These are phyloP conservation scores for Nothocercus julius DNA, from an alignment of 2,113 vertebrate genomes.

Conservation along the genomic window DNA sequence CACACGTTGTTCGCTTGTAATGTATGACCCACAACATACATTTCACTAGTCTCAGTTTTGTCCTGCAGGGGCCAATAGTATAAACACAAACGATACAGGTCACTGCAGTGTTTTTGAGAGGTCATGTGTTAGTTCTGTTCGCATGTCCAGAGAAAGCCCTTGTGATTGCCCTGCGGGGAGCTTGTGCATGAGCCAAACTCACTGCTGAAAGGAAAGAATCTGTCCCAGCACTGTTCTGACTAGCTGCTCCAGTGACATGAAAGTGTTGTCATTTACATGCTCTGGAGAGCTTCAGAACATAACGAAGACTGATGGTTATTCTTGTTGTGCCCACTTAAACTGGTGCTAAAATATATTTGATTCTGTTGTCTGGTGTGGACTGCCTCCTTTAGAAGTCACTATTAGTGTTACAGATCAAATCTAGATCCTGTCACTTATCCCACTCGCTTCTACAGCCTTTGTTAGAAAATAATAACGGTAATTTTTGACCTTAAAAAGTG, in stretches of 20 bases:
- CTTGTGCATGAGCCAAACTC: neutral
- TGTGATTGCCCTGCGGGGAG: neutral
- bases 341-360: constrained; percentile 2
- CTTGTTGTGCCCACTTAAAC: constrained; percentile 19
- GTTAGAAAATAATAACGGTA: neutral
- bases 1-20: neutral
- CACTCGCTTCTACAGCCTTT: neutral
- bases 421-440: constrained; percentile 1
- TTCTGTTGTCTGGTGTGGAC: constrained; percentile 24
- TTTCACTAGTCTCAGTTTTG: neutral
- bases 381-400: constrained; percentile 44
- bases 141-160: neutral
- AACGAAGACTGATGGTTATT: constrained; percentile 13
- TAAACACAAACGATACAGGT: neutral
- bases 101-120: neutral
- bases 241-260: constrained; percentile 31
- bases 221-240: constrained; percentile 44
- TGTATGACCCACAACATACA: neutral
- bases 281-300: constrained; percentile 12
- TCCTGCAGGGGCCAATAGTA: neutral
- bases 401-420: constrained; percentile 56
- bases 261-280: constrained; percentile 1
- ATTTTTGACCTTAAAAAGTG: constrained; percentile 33
- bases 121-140: constrained; percentile 1
- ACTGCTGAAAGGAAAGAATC: neutral